phyloP scores from a whole-genome alignment of 2,888 invertebrate genomes.

The Pelosia muscerda region DNA sequence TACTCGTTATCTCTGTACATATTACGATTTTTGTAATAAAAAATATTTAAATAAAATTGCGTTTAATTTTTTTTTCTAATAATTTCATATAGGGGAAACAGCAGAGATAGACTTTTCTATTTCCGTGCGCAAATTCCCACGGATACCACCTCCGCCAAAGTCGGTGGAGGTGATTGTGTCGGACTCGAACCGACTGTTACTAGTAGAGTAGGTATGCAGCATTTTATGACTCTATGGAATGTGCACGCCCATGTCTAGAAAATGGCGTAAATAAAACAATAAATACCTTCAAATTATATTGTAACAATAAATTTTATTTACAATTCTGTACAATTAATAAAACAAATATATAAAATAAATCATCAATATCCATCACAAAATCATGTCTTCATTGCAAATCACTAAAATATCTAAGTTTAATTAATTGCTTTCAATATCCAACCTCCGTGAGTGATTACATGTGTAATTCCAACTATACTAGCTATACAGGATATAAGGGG shows the following conservation, averaged over 20 bases:
- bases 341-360: slow-evolving; percentile 23
- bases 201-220: too few species aligned
- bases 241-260: too few species aligned
- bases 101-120: too few species aligned
- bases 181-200: too few species aligned
- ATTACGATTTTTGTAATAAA: slow-evolving; percentile 66
- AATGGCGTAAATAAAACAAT: not conserved
- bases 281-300: slow-evolving; percentile 30
- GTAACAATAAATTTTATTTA: slow-evolving; percentile 44
- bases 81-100: too few species aligned
- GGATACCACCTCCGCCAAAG: too few species aligned
- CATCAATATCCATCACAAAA: slow-evolving; percentile 16
- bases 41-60: slow-evolving; percentile 37
- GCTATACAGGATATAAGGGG: too few species aligned
- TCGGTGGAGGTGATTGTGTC: too few species aligned
- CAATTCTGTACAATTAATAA: slow-evolving; percentile 39
- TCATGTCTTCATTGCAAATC: slow-evolving; percentile 17
- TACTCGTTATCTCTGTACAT: slow-evolving; percentile 73
- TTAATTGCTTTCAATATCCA: not conserved
- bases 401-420: slow-evolving; percentile 7
- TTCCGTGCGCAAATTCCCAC: too few species aligned
- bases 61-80: slow-evolving; percentile 1
- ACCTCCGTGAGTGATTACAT: not conserved
- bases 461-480: not conserved
- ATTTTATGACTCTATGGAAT: too few species aligned